Percentiles rank a stretch among this genome's conserved stretches.
Evolutionary conservation across 2,113 vertebrate species (phyloP).

Genomic region (Ictalurus furcatus): DNA sequence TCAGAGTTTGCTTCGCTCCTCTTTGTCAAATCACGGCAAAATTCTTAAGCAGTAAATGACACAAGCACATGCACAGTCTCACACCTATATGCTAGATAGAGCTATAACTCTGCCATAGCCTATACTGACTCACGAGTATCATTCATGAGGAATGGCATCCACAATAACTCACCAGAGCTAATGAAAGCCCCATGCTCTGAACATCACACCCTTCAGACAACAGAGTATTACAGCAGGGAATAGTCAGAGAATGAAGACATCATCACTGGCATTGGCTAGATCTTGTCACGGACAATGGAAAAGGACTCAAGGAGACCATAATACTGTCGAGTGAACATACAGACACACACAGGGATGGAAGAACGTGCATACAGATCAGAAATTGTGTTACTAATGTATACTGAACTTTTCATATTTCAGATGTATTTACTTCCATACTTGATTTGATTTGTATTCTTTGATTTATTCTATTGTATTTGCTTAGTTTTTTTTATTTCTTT

Average conservation of each 20-base stretch:
- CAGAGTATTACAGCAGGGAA: background rate
- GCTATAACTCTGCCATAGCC: background rate
- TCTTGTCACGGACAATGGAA: conserved; percentile 20
- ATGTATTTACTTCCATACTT: background rate
- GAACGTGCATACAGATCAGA: conserved; percentile 26
- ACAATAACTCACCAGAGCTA: conserved; percentile 15
- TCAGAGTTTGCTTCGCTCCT: background rate
- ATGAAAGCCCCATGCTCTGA: background rate
- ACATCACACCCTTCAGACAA: conserved; percentile 15
- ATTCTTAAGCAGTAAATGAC: conserved; percentile 13
- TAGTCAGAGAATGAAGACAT: conserved; percentile 5
- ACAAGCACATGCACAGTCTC: background rate
- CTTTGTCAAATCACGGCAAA: background rate
- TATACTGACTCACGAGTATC: background rate
- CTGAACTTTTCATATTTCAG: background rate
- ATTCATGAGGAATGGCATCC: background rate
- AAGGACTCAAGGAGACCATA: background rate
- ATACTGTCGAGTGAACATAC: background rate
- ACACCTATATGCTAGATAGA: background rate
- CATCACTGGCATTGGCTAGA: background rate
- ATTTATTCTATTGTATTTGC: too few relatives aligned
- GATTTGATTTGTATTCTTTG: too few relatives aligned
- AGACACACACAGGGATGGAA: conserved; percentile 35
- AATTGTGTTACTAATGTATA: conserved; percentile 5
- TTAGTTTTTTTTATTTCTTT: too few relatives aligned